Percentiles rank a stretch among this genome's conserved stretches.
These are phyloP conservation scores for Riptortus pedestris DNA, from an alignment of 1,140 invertebrate genomes.

Conservation along the genomic window DNA sequence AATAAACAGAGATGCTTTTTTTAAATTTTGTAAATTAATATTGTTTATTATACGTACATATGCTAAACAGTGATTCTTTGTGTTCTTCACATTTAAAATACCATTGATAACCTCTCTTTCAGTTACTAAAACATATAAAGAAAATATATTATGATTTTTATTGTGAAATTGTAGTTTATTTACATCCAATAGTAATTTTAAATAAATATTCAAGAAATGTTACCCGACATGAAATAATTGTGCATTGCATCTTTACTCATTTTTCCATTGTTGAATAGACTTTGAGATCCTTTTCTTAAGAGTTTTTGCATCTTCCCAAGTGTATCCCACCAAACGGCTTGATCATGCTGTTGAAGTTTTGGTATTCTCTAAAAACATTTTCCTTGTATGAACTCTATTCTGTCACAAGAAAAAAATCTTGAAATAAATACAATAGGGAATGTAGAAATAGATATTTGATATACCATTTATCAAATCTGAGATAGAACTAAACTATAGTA, in stretches of 20 bases:
- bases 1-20: constrained; percentile 86
- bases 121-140: constrained; percentile 60
- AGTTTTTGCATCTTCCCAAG: constrained; percentile 90
- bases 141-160: too few species aligned
- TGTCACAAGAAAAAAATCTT: too few species aligned
- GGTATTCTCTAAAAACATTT: constrained; percentile 61
- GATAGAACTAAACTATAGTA: too few species aligned
- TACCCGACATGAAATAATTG: constrained; percentile 98
- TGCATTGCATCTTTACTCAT: constrained; percentile 90
- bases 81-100: constrained; percentile 84
- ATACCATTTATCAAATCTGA: too few species aligned
- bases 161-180: background rate
- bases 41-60: constrained; percentile 95
- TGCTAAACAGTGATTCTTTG: constrained; percentile 91
- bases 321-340: constrained; percentile 95
- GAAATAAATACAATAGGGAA: too few species aligned
- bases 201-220: background rate
- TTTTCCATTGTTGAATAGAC: constrained; percentile 70
- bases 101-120: constrained; percentile 96
- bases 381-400: too few species aligned
- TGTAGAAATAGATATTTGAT: too few species aligned
- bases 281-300: constrained; percentile 79
- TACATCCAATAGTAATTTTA: background rate
- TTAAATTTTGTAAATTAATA: constrained; percentile 89
- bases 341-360: constrained; percentile 89